Percentiles rank a stretch among this genome's conserved stretches.
These are phyloP conservation scores for Dreissena polymorpha DNA, from an alignment of 1,140 invertebrate species.

Conservation along the genomic window DNA sequence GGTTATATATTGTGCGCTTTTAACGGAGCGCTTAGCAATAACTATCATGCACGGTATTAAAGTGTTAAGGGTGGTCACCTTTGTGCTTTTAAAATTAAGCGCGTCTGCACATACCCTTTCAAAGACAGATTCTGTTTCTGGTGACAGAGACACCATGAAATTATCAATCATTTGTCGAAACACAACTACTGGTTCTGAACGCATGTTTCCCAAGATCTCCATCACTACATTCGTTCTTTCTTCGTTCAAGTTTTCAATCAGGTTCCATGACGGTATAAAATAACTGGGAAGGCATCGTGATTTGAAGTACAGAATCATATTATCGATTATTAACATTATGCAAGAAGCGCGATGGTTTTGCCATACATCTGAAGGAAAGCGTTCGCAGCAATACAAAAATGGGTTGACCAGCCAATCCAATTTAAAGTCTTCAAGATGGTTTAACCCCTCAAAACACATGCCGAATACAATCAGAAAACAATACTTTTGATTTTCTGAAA, in stretches of 20 bases:
- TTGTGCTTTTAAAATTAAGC: background rate
- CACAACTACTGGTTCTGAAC: constrained; percentile 11
- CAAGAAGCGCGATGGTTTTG: constrained; percentile 3
- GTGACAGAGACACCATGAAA: background rate
- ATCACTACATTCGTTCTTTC: background rate
- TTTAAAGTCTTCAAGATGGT: background rate
- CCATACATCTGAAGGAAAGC: constrained; percentile 34
- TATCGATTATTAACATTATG: constrained; percentile 24
- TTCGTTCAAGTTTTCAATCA: constrained; percentile 24
- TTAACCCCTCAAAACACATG: constrained; percentile 14
- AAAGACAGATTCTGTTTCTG: background rate
- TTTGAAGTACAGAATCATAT: constrained; percentile 6
- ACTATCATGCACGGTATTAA: constrained; percentile 37
- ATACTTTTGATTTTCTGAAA: constrained; percentile 19
- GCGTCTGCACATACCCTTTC: background rate
- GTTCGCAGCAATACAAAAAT: constrained; percentile 38
- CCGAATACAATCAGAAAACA: constrained; percentile 19
- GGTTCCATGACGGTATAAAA: constrained; percentile 18
- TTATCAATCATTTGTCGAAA: background rate
- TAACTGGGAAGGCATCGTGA: constrained; percentile 17
- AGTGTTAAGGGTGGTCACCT: background rate
- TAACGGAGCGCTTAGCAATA: background rate
- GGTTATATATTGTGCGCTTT: background rate
- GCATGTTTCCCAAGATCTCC: constrained; percentile 1
- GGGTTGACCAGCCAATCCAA: background rate